Evolutionary conservation across 2,888 invertebrate genomes (phyloP), one percentile per base, ranked within the genome.

Genomic region (Limenitis arthemis): DNA sequence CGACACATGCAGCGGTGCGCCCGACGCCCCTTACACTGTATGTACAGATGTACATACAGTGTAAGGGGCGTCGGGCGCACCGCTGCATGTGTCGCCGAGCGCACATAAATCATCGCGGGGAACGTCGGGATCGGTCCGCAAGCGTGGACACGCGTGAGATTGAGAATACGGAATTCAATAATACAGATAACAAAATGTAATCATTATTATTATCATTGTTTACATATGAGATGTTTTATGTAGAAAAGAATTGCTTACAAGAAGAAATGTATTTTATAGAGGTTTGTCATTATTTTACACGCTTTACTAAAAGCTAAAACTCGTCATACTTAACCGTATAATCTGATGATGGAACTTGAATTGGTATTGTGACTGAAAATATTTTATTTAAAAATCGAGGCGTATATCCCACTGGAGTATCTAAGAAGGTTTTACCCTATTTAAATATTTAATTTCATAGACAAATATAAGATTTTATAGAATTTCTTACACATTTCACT

Each of bases 1-100:
- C 79, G 83, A 83, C 85, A 85, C 84, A 82, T 84, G 83, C 85
- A 83, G 79, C 79, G 80, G 71, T 77, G 80, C 77, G 78, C 74
- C 69, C 71, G 69, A 66, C 72, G 76, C 70, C 74, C 63, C 73
- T 73, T 73, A 74, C 79, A 75, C 76, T 75, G 79, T 77, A 77
- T 75, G 64, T 55, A 43, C 63, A 72, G n/a, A n/a, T 72, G 63
- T 43, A 55, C 64, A 75, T 77, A 77, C 79, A 75, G 76, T 75
- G 79, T 74, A 73, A 73, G 73, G 63, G 74, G 70, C 76, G 72
- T 66, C 69, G 71, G 69, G 74, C 78, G 77, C 80, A 77, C 71
- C 80, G 79, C 79, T 83, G 85, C 83, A 84, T 82, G 84, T 85
- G 85, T 83, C 83, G 79, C 77, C 73, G 72, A 74, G 70, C 67